These are phyloP conservation scores for Ophion slaviceki DNA, from an alignment of 2,888 invertebrate species.

Conservation along the genomic window DNA sequence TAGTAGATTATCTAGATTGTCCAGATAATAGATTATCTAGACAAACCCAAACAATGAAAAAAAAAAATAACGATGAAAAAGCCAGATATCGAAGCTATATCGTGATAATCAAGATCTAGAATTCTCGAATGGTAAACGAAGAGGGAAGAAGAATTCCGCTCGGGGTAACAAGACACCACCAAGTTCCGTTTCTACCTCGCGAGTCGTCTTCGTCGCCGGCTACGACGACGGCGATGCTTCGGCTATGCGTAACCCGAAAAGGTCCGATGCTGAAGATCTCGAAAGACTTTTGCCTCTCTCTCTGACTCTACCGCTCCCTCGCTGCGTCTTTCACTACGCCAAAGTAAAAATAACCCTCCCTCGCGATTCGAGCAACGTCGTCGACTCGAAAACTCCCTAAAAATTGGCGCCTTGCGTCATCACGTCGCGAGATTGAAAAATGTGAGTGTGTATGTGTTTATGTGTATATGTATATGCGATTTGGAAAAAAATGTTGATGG, in stretches of 20 bases:
- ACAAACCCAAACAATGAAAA: background rate
- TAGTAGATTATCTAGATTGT: too few relatives aligned
- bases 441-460: background rate
- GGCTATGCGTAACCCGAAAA: slow-evolving; percentile 81
- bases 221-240: slow-evolving; percentile 71
- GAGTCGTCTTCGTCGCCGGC: slow-evolving; percentile 69
- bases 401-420: slow-evolving; percentile 61
- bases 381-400: slow-evolving; percentile 41
- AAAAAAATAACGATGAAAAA: background rate
- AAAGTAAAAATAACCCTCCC: slow-evolving; percentile 81
- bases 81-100: background rate
- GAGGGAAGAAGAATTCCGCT: slow-evolving; percentile 27
- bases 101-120: background rate
- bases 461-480: background rate
- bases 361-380: slow-evolving; percentile 65
- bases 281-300: slow-evolving; percentile 65
- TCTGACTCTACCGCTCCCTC: slow-evolving; percentile 54
- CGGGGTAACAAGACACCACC: slow-evolving; percentile 75
- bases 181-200: slow-evolving; percentile 41
- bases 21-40: too few relatives aligned
- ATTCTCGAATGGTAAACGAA: background rate
- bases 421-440: slow-evolving; percentile 29
- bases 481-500: background rate
- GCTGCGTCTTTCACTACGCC: slow-evolving; percentile 61
- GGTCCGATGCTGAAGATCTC: slow-evolving; percentile 75